A percentile compares a stretch with the other conserved stretches of the same genome.
phyloP scores from a whole-genome alignment of 2,113 vertebrate genomes.

The Sebastes schlegelii region DNA sequence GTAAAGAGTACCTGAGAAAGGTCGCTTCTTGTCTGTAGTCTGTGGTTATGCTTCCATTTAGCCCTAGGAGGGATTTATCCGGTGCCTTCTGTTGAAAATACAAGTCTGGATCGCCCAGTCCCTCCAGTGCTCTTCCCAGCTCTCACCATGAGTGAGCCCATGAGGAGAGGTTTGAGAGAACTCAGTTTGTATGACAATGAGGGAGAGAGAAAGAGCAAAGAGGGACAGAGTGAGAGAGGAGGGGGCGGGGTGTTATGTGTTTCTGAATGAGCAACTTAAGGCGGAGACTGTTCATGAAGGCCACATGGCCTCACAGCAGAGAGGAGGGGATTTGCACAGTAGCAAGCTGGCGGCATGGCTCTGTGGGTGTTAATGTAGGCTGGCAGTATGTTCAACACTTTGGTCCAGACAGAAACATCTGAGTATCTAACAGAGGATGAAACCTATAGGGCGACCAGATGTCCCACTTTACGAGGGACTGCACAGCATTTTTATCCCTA shows the following conservation, averaged over 20 bases:
- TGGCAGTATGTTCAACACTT: not conserved
- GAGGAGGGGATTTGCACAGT: slow-evolving; percentile 18
- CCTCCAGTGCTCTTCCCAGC: slow-evolving; percentile 37
- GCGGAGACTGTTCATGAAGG: slow-evolving; percentile 59
- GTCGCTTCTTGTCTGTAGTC: slow-evolving; percentile 43
- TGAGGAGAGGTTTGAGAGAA: slow-evolving; percentile 41
- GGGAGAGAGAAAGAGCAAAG: slow-evolving; percentile 21
- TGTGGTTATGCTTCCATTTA: slow-evolving; percentile 63
- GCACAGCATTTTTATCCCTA: no score
- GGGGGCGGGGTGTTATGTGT: slow-evolving; percentile 36
- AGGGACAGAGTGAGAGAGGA: slow-evolving; percentile 4
- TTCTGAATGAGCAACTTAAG: slow-evolving; percentile 61
- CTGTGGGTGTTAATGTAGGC: not conserved
- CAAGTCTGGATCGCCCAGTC: slow-evolving; percentile 26
- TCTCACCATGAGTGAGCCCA: slow-evolving; percentile 56
- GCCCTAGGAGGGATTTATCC: slow-evolving; percentile 42
- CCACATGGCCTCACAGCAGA: slow-evolving; percentile 39
- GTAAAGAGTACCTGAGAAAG: slow-evolving; percentile 67
- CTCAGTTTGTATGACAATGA: slow-evolving; percentile 54
- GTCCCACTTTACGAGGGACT: no score
- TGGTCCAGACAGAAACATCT: not conserved
- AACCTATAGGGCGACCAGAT: no score
- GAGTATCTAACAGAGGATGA: not conserved
- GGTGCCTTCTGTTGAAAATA: slow-evolving; percentile 31
- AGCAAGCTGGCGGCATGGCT: not conserved